phyloP scores from a whole-genome alignment of 1,140 invertebrate genomes.

The Coenobita brevimanus region DNA sequence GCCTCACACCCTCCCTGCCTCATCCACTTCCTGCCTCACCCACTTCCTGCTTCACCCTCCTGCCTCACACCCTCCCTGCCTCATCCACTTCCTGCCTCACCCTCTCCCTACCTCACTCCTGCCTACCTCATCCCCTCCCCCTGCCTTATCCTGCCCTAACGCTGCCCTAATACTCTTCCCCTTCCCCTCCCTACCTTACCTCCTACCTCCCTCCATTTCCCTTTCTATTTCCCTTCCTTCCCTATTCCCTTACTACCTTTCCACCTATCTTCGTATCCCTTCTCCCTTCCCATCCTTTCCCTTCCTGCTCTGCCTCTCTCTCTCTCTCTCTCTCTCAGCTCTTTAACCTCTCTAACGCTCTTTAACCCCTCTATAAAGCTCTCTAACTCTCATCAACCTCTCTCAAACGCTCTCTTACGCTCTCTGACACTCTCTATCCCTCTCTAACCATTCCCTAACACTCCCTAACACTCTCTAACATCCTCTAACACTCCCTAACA shows the following conservation, averaged over 20 bases:
- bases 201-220: too few species aligned
- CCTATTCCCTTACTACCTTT: too few species aligned
- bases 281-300: background rate
- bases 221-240: too few species aligned
- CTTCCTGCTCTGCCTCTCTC: too few species aligned
- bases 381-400: background rate
- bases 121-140: background rate
- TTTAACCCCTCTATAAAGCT: background rate
- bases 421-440: background rate
- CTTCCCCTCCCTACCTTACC: background rate
- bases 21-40: too few species aligned
- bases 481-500: too few species aligned
- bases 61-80: background rate
- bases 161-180: background rate
- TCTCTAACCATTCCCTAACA: too few species aligned
- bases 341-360: background rate
- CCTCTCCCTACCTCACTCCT: background rate
- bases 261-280: background rate
- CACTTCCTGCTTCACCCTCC: background rate
- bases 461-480: too few species aligned
- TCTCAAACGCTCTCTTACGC: background rate
- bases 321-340: too few species aligned
- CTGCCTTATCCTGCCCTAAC: background rate
- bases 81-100: background rate
- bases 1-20: too few species aligned